A percentile compares a stretch with the other conserved stretches of the same genome.
Conservation (phyloP, 2,888 invertebrate species). For the Phytoseiulus persimilis region DNA sequence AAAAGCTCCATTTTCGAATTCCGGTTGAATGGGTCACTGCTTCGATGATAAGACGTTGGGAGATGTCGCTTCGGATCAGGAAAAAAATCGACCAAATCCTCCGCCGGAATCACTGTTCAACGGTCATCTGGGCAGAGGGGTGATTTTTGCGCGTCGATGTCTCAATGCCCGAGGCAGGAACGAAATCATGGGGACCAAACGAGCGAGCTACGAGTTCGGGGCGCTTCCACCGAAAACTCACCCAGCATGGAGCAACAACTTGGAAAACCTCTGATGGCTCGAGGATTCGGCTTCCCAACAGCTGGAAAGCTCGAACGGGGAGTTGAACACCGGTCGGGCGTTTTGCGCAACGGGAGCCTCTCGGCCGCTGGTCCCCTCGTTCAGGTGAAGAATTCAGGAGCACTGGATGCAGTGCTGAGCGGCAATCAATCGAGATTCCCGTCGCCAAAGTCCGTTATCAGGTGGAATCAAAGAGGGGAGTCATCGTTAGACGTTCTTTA, state of each 20-base stretch:
- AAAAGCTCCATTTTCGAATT: neutral
- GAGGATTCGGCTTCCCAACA: too few species aligned
- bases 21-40: neutral
- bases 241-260: too few species aligned
- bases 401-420: neutral
- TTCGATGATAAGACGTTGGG: neutral
- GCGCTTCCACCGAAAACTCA: too few species aligned
- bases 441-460: neutral
- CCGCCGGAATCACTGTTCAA: neutral
- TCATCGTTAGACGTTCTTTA: neutral
- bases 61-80: neutral
- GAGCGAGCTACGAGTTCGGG: too few species aligned
- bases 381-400: neutral
- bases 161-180: too few species aligned
- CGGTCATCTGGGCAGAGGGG: neutral
- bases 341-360: neutral
- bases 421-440: neutral
- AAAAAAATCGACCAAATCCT: neutral
- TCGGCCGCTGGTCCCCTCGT: neutral
- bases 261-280: too few species aligned
- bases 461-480: neutral
- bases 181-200: too few species aligned
- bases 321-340: too few species aligned
- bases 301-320: too few species aligned
- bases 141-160: neutral